Evolutionary conservation across 2,888 invertebrate genomes (phyloP).

Genomic region (Taenaris catops): DNA sequence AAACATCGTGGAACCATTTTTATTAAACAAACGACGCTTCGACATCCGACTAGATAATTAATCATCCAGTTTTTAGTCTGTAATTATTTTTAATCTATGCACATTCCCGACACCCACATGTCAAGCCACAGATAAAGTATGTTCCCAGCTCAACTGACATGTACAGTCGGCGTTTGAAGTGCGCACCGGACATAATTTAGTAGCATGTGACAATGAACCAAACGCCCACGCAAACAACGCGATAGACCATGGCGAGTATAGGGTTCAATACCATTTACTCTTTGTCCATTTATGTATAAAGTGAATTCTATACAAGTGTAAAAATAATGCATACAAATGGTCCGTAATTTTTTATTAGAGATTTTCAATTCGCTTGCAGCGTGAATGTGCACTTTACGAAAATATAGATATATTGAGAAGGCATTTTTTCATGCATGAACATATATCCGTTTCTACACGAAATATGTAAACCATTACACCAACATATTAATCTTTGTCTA

Average conservation of each 20-base stretch:
- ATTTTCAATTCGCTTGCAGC: too few species aligned
- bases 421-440: too few species aligned
- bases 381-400: too few species aligned
- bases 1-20: constrained; percentile 4
- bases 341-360: too few species aligned
- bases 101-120: constrained; percentile 32
- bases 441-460: too few species aligned
- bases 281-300: constrained; percentile 1
- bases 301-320: constrained; percentile 3
- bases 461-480: too few species aligned
- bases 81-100: constrained; percentile 31
- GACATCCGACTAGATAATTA: constrained; percentile 14
- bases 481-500: too few species aligned
- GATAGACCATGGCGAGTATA: constrained; percentile 22
- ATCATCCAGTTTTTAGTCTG: constrained; percentile 18
- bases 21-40: constrained; percentile 9
- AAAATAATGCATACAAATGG: constrained; percentile 8
- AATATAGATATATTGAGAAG: too few species aligned
- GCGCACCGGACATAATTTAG: constrained; percentile 20
- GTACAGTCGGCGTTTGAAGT: constrained; percentile 16
- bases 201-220: constrained; percentile 20
- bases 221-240: constrained; percentile 25
- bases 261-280: constrained; percentile 12
- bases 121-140: constrained; percentile 20
- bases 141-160: not conserved